Conservation (phyloP, 2,888 invertebrate species). For the Eudasyphora cyanicolor region DNA sequence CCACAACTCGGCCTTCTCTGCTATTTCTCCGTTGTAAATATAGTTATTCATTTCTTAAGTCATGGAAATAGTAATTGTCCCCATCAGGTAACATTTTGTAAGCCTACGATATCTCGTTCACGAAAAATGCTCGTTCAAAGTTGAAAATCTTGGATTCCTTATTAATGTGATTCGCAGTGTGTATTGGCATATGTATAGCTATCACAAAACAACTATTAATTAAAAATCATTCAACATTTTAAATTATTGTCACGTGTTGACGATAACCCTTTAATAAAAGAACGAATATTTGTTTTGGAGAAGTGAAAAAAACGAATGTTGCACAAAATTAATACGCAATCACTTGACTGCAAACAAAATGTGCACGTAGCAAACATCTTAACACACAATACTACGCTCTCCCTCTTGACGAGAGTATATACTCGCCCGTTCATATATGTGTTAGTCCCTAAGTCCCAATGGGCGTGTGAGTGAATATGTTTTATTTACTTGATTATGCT, state of each 20-base stretch:
- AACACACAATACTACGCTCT: background rate
- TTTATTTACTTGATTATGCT: slow-evolving; percentile 16
- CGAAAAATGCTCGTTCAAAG: too few relatives aligned
- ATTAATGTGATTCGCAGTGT: too few relatives aligned
- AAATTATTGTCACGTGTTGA: background rate
- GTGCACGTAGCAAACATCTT: slow-evolving; percentile 48
- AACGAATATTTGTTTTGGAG: background rate
- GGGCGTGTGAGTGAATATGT: background rate
- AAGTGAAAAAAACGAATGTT: slow-evolving; percentile 21
- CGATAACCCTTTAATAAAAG: background rate
- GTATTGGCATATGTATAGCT: too few relatives aligned
- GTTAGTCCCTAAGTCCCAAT: background rate
- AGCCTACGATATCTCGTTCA: too few relatives aligned
- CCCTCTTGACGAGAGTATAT: background rate
- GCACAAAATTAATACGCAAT: slow-evolving; percentile 56
- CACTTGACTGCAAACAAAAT: slow-evolving; percentile 43
- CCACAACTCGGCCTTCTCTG: too few relatives aligned
- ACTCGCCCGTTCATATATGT: background rate
- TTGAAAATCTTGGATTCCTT: too few relatives aligned
- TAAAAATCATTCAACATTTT: background rate
- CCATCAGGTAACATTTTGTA: too few relatives aligned
- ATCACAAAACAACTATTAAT: too few relatives aligned
- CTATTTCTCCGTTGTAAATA: too few relatives aligned
- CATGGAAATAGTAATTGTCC: too few relatives aligned
- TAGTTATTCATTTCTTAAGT: too few relatives aligned